Conservation (phyloP, 2,113 vertebrate species). For the Chaetorhynchus papuensis region DNA sequence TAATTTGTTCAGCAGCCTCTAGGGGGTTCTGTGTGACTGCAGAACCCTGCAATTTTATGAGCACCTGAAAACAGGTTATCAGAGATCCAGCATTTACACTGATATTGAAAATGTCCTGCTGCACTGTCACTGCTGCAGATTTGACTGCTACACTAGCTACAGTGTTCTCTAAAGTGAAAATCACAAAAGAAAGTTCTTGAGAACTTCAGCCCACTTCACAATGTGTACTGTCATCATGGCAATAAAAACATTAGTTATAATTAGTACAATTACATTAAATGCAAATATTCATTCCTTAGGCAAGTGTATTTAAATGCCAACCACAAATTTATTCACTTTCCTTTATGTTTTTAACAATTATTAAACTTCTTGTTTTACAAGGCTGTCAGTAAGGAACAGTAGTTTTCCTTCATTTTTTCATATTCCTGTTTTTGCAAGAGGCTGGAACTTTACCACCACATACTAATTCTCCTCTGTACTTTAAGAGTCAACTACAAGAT, state of each 20-base stretch:
- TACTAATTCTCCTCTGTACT: background rate
- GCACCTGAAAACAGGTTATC: background rate
- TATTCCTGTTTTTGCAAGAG: background rate
- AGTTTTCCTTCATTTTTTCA: background rate
- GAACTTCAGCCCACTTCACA: background rate
- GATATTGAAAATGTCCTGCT: background rate
- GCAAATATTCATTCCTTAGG: background rate
- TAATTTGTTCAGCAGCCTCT: slow-evolving; percentile 16
- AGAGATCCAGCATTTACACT: background rate
- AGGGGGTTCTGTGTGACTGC: slow-evolving; percentile 44
- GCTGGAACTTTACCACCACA: background rate
- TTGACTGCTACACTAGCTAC: background rate
- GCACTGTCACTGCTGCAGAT: background rate
- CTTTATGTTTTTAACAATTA: background rate
- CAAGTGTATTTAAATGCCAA: background rate
- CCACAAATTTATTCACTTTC: background rate
- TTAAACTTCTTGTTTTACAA: background rate
- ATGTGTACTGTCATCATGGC: background rate
- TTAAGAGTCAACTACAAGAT: background rate
- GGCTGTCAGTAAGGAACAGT: background rate
- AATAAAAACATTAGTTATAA: background rate
- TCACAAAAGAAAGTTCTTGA: background rate
- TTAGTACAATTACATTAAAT: background rate
- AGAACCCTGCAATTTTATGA: background rate
- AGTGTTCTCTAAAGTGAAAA: background rate